Evolutionary conservation across 2,113 vertebrate genomes (phyloP).

Genomic region (Zosterops hypoxanthus): DNA sequence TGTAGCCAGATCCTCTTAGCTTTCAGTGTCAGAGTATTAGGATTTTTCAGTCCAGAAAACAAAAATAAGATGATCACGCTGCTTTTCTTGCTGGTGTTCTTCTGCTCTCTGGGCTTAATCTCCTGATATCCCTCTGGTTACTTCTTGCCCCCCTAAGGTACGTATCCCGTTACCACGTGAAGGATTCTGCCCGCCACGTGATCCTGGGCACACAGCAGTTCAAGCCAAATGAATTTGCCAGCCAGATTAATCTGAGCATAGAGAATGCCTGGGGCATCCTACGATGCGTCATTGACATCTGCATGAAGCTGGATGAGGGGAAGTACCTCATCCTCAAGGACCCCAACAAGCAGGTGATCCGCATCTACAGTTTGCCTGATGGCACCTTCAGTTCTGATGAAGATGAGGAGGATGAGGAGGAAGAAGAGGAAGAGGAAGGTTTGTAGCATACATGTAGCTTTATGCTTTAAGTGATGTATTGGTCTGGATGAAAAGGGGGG

Average conservation of each 20-base stretch:
- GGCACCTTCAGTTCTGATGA: conserved; percentile 99
- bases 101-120: neutral
- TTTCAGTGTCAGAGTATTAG: neutral
- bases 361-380: conserved; percentile 95
- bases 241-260: conserved; percentile 99
- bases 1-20: neutral
- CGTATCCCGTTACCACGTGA: conserved; percentile 95
- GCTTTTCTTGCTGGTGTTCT: neutral
- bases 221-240: conserved; percentile 98
- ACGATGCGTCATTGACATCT: conserved; percentile 96
- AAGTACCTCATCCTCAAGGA: conserved; percentile 99
- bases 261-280: conserved; percentile 99
- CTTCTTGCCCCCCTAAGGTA: conserved; percentile 74
- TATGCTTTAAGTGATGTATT: neutral
- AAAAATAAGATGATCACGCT: neutral
- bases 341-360: conserved; percentile 99
- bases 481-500: neutral
- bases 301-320: conserved; percentile 97
- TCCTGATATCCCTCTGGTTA: neutral
- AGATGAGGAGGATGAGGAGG: conserved; percentile 96
- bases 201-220: conserved; percentile 98
- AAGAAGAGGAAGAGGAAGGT: conserved; percentile 95
- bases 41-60: neutral
- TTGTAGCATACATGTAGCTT: neutral
- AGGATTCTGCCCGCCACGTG: conserved; percentile 94